These are phyloP conservation scores for Zenarchopterus dispar DNA, from an alignment of 2,797 vertebrate genomes.

Conservation along the genomic window DNA sequence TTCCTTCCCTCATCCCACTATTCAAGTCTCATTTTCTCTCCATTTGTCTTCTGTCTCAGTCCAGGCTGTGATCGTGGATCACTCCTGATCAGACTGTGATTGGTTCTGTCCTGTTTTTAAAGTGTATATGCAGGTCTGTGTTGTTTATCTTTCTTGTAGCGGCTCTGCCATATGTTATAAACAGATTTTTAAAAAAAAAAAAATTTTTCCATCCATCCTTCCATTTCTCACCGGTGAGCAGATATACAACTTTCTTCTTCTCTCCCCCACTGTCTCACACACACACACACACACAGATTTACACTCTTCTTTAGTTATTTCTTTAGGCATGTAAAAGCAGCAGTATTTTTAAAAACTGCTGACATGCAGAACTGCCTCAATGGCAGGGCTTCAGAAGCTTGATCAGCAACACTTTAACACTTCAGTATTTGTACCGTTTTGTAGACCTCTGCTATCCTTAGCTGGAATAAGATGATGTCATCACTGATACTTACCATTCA, in stretches of 20 bases:
- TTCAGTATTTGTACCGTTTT: constrained; percentile 6
- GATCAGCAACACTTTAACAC: constrained; percentile 8
- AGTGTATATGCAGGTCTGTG: not conserved
- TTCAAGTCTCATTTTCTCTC: constrained; percentile 8
- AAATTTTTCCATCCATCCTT: constrained; percentile 4
- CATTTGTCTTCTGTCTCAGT: too few species aligned
- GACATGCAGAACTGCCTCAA: constrained; percentile 33
- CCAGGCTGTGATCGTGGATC: constrained; percentile 16
- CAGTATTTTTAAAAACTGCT: constrained; percentile 43
- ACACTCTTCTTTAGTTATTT: constrained; percentile 53
- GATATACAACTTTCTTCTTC: constrained; percentile 25
- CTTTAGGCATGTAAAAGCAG: constrained; percentile 48
- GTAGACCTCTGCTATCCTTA: not conserved
- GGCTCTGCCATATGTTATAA: too few species aligned
- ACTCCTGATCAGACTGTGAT: constrained; percentile 34
- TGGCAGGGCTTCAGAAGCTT: constrained; percentile 15
- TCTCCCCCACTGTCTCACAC: constrained; percentile 8
- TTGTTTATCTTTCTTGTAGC: not conserved
- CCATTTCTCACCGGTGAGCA: constrained; percentile 25
- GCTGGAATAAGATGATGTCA: too few species aligned
- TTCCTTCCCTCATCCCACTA: not conserved
- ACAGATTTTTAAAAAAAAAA: too few species aligned
- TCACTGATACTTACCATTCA: too few species aligned
- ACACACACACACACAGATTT: constrained; percentile 41
- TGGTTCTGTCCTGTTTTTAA: constrained; percentile 11